Conservation (phyloP, 2,113 vertebrate species). For the Donacobius atricapilla region DNA sequence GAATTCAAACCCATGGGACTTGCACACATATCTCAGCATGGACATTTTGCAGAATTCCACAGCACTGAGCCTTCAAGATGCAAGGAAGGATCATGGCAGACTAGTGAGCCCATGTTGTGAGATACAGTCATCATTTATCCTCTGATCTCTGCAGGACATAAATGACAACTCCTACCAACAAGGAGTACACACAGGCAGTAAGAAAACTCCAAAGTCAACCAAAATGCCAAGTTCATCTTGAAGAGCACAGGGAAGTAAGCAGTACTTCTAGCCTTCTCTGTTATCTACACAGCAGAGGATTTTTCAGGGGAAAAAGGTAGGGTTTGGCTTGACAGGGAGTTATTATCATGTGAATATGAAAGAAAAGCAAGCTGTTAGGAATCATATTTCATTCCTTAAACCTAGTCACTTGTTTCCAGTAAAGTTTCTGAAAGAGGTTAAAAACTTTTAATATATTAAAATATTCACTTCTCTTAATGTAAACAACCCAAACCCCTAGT, state of each 20-base stretch:
- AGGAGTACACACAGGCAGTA: not conserved
- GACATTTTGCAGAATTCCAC: not conserved
- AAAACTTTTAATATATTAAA: conserved; percentile 27
- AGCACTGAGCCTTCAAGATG: not conserved
- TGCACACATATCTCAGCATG: not conserved
- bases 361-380: not conserved
- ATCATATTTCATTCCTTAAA: not conserved
- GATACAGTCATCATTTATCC: not conserved
- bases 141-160: not conserved
- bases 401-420: not conserved
- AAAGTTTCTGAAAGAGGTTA: conserved; percentile 17
- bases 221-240: not conserved
- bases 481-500: not conserved
- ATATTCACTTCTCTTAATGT: conserved; percentile 3
- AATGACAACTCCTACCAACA: not conserved
- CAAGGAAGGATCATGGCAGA: not conserved
- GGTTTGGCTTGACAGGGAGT: not conserved
- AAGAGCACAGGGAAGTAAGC: not conserved
- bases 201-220: not conserved
- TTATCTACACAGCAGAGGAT: not conserved
- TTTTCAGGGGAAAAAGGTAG: not conserved
- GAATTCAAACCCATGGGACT: not conserved
- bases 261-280: not conserved
- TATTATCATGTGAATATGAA: not conserved
- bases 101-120: not conserved